These are phyloP conservation scores for Rhopalosiphum maidis DNA, from an alignment of 1,140 invertebrate genomes.

Conservation along the genomic window DNA sequence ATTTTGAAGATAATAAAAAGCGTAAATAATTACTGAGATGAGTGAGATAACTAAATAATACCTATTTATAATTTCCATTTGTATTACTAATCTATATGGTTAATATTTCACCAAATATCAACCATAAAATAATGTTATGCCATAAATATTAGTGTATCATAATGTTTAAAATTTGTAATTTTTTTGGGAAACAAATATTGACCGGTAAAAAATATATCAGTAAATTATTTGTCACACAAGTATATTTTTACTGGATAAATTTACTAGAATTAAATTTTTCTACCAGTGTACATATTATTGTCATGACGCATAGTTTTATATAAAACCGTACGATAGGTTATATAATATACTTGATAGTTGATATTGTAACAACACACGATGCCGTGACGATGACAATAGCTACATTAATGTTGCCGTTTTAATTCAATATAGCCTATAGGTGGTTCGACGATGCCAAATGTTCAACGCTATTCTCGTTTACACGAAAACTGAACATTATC, in stretches of 20 bases:
- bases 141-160: neutral
- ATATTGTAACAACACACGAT: neutral
- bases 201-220: neutral
- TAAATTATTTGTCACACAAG: neutral
- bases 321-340: neutral
- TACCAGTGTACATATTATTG: neutral
- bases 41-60: no score
- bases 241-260: no score
- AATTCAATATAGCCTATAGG: neutral
- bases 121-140: neutral
- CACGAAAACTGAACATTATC: neutral
- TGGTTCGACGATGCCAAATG: neutral
- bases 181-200: neutral
- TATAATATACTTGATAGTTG: constrained; percentile 4
- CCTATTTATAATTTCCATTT: neutral
- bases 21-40: no score
- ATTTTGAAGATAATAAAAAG: neutral
- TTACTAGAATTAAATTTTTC: neutral
- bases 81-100: neutral
- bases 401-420: neutral
- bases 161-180: neutral
- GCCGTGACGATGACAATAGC: neutral
- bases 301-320: neutral
- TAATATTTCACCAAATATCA: neutral
- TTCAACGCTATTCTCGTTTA: neutral